Conservation (phyloP, 2,888 invertebrate genomes). For the Hymenopus coronatus region DNA sequence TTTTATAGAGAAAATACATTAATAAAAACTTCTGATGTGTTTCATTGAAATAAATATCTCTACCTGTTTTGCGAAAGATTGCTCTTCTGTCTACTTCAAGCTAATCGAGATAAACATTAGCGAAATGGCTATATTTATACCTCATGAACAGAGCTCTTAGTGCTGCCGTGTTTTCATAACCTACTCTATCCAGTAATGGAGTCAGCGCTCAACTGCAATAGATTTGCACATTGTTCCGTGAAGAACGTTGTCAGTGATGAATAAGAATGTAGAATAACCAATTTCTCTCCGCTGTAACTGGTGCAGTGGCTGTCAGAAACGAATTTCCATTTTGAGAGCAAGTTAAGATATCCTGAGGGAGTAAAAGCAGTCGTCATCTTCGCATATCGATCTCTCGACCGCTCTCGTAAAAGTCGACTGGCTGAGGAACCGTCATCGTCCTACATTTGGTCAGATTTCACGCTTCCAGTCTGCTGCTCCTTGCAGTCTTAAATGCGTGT, state of each 20-base stretch:
- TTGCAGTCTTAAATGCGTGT: too few relatives aligned
- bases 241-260: background rate
- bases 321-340: background rate
- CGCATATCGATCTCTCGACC: background rate
- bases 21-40: too few relatives aligned
- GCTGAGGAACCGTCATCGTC: background rate
- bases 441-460: background rate
- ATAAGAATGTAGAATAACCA: background rate
- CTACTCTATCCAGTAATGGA: background rate
- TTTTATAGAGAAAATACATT: too few relatives aligned
- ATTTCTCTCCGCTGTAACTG: background rate
- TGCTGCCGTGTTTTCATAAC: too few relatives aligned
- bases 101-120: too few relatives aligned
- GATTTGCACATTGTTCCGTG: background rate
- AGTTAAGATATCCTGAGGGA: background rate
- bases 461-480: background rate
- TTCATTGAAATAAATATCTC: too few relatives aligned
- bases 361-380: background rate
- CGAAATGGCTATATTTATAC: too few relatives aligned
- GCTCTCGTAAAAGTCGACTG: background rate
- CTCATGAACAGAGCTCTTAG: too few relatives aligned
- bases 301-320: background rate
- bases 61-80: too few relatives aligned
- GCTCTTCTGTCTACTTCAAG: too few relatives aligned
- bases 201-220: background rate